Percentiles rank a stretch among this genome's conserved stretches.
These are phyloP conservation scores for Microctonus hyperodae DNA, from an alignment of 2,888 invertebrate genomes.

Conservation along the genomic window DNA sequence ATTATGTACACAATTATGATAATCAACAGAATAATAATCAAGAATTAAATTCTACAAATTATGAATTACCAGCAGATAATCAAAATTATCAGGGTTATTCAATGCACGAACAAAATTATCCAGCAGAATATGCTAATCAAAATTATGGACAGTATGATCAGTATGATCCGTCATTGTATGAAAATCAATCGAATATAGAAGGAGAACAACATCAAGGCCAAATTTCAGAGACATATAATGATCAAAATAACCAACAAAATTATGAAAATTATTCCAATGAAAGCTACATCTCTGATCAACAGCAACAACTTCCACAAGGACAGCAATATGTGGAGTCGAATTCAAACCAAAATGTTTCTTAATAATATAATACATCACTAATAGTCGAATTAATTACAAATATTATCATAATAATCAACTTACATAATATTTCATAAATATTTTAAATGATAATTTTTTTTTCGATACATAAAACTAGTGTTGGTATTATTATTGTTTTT, in stretches of 20 bases:
- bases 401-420: not conserved
- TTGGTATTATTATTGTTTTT: too few relatives aligned
- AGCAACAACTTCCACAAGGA: conserved; percentile 27
- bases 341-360: conserved; percentile 5
- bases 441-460: not conserved
- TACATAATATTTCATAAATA: not conserved
- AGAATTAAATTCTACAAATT: conserved; percentile 27
- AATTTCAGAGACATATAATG: conserved; percentile 23
- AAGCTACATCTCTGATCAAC: conserved; percentile 29
- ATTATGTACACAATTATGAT: conserved; percentile 28
- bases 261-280: conserved; percentile 35
- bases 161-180: conserved; percentile 48
- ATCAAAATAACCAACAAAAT: conserved; percentile 24
- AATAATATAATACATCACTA: not conserved
- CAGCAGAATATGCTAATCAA: conserved; percentile 43
- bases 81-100: conserved; percentile 39
- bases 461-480: too few relatives aligned
- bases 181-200: conserved; percentile 35
- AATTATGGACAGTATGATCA: conserved; percentile 48
- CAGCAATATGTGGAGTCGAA: conserved; percentile 23
- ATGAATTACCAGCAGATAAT: conserved; percentile 34
- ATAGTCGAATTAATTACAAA: not conserved
- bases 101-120: conserved; percentile 36
- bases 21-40: conserved; percentile 21
- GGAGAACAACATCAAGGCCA: conserved; percentile 12